Conservation (phyloP, 2,888 invertebrate species). For the Pollenia labialis region DNA sequence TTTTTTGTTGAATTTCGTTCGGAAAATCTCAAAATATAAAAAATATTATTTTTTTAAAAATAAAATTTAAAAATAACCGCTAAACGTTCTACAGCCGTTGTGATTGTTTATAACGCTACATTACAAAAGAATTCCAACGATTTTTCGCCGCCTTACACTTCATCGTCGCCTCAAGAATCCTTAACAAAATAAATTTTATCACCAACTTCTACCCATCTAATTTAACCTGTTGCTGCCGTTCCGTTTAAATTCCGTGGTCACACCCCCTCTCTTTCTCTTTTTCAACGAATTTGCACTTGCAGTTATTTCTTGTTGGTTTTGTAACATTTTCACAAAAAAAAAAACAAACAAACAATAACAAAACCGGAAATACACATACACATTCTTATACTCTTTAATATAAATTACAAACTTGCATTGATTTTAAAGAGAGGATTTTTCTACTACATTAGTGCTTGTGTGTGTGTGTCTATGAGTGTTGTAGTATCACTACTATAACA, state of each 20-base stretch:
- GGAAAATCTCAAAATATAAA: background rate
- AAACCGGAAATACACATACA: slow-evolving; percentile 62
- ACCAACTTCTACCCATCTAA: background rate
- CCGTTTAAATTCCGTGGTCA: slow-evolving; percentile 8
- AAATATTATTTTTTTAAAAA: background rate
- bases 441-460: background rate
- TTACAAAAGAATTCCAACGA: slow-evolving; percentile 62
- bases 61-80: slow-evolving; percentile 36
- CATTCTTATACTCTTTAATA: slow-evolving; percentile 47
- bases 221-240: slow-evolving; percentile 31
- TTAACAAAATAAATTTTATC: background rate
- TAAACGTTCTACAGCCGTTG: slow-evolving; percentile 59
- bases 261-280: background rate
- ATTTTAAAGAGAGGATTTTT: slow-evolving; percentile 35
- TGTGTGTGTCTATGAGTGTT: slow-evolving; percentile 2
- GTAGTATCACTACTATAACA: background rate
- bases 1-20: slow-evolving; percentile 54
- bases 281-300: slow-evolving; percentile 40
- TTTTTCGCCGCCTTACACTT: slow-evolving; percentile 5
- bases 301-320: slow-evolving; percentile 24
- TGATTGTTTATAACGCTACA: slow-evolving; percentile 47
- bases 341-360: slow-evolving; percentile 38
- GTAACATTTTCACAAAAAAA: slow-evolving; percentile 1
- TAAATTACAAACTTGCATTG: slow-evolving; percentile 59
- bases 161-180: background rate